phyloP scores from a whole-genome alignment of 2,797 vertebrate species.

The Takifugu ocellatus region DNA sequence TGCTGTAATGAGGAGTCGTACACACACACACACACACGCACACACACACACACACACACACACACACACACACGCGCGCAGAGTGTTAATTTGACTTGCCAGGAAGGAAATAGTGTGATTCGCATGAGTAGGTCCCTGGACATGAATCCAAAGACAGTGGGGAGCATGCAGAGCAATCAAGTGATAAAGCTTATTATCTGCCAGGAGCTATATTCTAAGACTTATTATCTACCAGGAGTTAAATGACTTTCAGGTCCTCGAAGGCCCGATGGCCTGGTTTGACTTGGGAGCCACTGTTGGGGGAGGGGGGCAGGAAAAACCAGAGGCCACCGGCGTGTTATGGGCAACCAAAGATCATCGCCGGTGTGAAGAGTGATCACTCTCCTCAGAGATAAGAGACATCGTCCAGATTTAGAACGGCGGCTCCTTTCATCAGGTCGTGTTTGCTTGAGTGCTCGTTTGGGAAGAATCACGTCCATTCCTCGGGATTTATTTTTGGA shows the following conservation, averaged over 20 bases:
- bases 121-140: slow-evolving; percentile 70
- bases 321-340: neutral
- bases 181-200: slow-evolving; percentile 79
- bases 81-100: slow-evolving; percentile 66
- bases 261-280: slow-evolving; percentile 75
- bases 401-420: neutral
- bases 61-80: slow-evolving; percentile 6
- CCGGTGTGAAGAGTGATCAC: slow-evolving; percentile 50
- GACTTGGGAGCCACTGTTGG: slow-evolving; percentile 55
- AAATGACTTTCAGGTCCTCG: slow-evolving; percentile 77
- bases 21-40: slow-evolving; percentile 16
- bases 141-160: slow-evolving; percentile 75
- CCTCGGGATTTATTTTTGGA: no score
- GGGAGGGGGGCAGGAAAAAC: slow-evolving; percentile 7
- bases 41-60: slow-evolving; percentile 22
- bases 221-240: slow-evolving; percentile 77
- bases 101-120: slow-evolving; percentile 71
- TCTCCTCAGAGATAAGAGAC: neutral
- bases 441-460: neutral
- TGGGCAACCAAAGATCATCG: neutral
- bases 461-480: no score
- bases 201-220: slow-evolving; percentile 75
- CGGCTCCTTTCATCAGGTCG: neutral
- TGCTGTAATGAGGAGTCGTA: slow-evolving; percentile 32
- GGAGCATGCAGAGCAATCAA: slow-evolving; percentile 75